Evolutionary conservation across 2,797 vertebrate species (phyloP).

Genomic region (Crypturellus tataupa): DNA sequence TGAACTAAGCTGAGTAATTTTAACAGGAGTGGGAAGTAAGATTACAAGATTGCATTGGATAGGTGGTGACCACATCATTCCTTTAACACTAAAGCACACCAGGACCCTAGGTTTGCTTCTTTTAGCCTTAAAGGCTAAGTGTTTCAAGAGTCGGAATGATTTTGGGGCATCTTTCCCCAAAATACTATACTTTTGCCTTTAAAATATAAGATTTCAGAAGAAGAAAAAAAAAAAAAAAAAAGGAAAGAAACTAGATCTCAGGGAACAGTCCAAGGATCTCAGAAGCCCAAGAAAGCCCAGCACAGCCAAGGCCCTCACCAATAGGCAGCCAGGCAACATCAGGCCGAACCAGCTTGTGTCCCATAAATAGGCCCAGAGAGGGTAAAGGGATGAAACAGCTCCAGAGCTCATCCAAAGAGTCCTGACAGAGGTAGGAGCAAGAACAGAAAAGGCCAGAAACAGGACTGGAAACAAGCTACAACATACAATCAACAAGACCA

Average conservation of each 20-base stretch:
- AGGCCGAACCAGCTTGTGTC: background rate
- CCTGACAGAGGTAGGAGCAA: background rate
- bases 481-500: background rate
- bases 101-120: background rate
- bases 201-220: background rate
- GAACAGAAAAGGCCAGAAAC: background rate
- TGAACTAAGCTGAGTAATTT: constrained; percentile 3
- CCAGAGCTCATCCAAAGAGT: background rate
- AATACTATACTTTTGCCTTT: background rate
- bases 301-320: background rate
- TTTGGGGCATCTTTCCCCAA: background rate
- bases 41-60: background rate
- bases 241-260: background rate
- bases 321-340: background rate
- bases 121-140: background rate
- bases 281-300: background rate
- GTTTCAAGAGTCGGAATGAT: background rate
- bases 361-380: background rate
- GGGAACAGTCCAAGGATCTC: background rate
- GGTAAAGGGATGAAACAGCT: background rate
- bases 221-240: background rate
- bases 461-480: background rate
- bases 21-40: constrained; percentile 7
- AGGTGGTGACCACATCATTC: background rate
- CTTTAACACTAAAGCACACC: accelerated